phyloP scores from a whole-genome alignment of 2,113 vertebrate species.

The Elephas maximus region DNA sequence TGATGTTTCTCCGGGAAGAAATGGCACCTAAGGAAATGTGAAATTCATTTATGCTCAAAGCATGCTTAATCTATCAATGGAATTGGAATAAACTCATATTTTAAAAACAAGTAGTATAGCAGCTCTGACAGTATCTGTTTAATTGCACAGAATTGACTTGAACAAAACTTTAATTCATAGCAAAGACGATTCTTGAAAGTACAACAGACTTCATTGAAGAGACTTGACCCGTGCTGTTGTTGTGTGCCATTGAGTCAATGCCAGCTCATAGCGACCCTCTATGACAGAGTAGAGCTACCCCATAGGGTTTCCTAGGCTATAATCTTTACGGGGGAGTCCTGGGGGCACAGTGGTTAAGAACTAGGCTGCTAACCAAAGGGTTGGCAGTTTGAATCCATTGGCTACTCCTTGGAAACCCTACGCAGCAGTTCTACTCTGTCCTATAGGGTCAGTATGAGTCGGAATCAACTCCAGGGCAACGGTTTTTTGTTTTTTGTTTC shows the following conservation, averaged over 20 bases:
- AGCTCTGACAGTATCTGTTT: neutral
- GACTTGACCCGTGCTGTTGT: neutral
- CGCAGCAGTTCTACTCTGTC: too few species aligned
- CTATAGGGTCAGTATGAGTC: too few species aligned
- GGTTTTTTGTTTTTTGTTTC: too few species aligned
- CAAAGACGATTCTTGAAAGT: neutral
- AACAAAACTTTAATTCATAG: neutral
- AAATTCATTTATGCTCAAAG: neutral
- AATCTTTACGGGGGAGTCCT: too few species aligned
- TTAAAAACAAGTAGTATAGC: neutral
- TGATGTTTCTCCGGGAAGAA: neutral
- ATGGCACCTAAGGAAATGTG: neutral
- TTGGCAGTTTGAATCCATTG: too few species aligned
- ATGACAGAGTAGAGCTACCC: neutral
- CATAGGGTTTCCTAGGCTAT: neutral
- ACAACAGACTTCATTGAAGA: neutral
- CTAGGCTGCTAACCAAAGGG: too few species aligned
- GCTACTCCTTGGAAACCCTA: too few species aligned
- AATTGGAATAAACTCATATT: neutral
- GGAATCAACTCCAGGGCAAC: too few species aligned
- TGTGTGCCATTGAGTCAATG: neutral
- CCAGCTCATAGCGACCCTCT: neutral
- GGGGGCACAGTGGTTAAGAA: too few species aligned
- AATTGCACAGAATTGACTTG: neutral
- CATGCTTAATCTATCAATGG: neutral